Conservation (phyloP, 2,113 vertebrate genomes). For the Sitta europaea region DNA sequence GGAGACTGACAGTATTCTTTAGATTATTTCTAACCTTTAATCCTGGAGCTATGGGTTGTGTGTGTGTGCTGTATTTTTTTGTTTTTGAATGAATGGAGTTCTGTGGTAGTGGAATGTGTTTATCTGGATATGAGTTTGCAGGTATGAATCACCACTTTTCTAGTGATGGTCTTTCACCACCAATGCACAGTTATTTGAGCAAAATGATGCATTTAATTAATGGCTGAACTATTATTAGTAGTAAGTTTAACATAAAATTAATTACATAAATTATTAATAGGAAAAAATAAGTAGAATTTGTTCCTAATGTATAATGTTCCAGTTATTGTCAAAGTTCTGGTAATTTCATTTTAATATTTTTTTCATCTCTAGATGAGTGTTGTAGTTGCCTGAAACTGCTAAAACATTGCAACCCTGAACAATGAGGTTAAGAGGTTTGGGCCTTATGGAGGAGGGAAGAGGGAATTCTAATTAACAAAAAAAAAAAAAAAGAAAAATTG, state of each 20-base stretch:
- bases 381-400: background rate
- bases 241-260: background rate
- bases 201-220: background rate
- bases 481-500: background rate
- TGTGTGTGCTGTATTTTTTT: background rate
- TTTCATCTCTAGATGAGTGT: rapidly evolving
- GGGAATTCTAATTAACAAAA: background rate
- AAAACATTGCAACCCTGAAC: background rate
- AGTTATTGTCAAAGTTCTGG: background rate
- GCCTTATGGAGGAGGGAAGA: background rate
- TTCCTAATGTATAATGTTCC: background rate
- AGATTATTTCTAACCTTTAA: background rate
- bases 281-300: background rate
- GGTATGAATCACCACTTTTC: background rate
- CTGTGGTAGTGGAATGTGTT: background rate
- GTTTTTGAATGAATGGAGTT: background rate
- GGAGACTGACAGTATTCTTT: background rate
- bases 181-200: background rate
- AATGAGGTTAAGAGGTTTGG: background rate
- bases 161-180: background rate
- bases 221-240: background rate
- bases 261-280: background rate
- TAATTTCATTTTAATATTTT: background rate
- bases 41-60: background rate
- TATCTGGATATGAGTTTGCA: background rate